These are phyloP conservation scores for Myopa testacea DNA, from an alignment of 2,888 invertebrate genomes.

Conservation along the genomic window DNA sequence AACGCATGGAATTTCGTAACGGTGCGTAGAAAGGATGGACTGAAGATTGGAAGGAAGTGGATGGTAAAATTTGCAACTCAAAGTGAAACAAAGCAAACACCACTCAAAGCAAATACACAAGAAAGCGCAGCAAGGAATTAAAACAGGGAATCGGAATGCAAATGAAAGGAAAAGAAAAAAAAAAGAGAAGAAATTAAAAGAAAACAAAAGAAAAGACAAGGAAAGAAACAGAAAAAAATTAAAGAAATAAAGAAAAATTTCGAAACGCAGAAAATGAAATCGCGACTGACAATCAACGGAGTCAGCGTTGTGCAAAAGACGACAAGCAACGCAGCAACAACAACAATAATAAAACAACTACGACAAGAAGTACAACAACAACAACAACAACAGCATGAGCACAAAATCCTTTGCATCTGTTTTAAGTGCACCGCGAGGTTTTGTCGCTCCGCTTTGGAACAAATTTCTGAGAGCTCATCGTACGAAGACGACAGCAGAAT, in stretches of 20 bases:
- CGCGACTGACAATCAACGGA: background rate
- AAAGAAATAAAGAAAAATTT: no score
- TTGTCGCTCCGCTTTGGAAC: no score
- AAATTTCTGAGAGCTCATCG: background rate
- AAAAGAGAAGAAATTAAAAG: background rate
- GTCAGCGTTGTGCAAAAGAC: background rate
- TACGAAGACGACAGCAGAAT: background rate
- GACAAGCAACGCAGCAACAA: no score
- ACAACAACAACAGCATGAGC: background rate
- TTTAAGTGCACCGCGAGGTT: no score
- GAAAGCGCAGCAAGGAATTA: background rate
- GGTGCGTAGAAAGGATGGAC: no score
- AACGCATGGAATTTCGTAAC: no score
- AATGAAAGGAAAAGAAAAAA: background rate
- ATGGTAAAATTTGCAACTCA: no score
- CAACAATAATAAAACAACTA: no score
- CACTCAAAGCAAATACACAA: background rate
- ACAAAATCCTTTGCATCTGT: background rate
- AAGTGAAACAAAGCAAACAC: no score
- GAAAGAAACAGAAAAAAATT: no score
- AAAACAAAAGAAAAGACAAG: background rate
- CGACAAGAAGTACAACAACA: no score
- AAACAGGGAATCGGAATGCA: background rate
- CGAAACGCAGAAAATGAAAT: slow-evolving; percentile 4
- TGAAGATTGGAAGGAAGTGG: no score